phyloP scores from a whole-genome alignment of 2,797 vertebrate species.

The Parambassis ranga region DNA sequence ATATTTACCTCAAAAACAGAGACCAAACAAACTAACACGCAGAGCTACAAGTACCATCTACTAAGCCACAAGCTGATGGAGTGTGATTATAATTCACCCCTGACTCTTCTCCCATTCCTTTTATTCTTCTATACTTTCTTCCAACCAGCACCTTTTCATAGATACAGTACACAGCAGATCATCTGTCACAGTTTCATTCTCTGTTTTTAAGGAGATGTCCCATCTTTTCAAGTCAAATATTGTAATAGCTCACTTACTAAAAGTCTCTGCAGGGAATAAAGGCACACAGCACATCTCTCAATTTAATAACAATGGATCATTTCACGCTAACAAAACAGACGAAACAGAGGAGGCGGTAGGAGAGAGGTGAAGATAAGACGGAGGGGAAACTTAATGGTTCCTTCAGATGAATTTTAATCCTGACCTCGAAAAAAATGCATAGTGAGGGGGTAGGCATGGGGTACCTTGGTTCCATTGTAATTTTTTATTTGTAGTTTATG shows the following conservation, averaged over 20 bases:
- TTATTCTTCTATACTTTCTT: background rate
- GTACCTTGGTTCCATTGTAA: conserved; percentile 57
- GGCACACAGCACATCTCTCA: conserved; percentile 16
- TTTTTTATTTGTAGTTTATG: conserved; percentile 54
- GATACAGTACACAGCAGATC: background rate
- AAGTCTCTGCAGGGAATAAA: conserved; percentile 22
- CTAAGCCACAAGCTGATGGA: background rate
- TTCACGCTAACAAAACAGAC: conserved; percentile 23
- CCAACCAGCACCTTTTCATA: conserved; percentile 4
- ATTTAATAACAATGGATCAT: conserved; percentile 57
- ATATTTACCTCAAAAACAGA: background rate
- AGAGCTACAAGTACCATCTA: background rate
- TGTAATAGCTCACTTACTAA: conserved; percentile 47
- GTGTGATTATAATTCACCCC: background rate
- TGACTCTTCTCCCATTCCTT: background rate
- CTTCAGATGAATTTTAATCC: conserved; percentile 71
- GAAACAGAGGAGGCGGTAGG: conserved; percentile 5
- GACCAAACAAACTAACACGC: background rate
- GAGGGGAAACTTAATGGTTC: conserved; percentile 32
- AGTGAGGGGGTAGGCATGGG: background rate
- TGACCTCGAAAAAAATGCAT: conserved; percentile 53
- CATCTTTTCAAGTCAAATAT: conserved; percentile 49
- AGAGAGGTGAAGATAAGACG: background rate
- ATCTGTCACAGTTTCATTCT: conserved; percentile 10
- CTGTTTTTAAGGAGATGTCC: conserved; percentile 28